Evolutionary conservation across 1,140 invertebrate species (phyloP).

Genomic region (Hydropsyche tenuis): DNA sequence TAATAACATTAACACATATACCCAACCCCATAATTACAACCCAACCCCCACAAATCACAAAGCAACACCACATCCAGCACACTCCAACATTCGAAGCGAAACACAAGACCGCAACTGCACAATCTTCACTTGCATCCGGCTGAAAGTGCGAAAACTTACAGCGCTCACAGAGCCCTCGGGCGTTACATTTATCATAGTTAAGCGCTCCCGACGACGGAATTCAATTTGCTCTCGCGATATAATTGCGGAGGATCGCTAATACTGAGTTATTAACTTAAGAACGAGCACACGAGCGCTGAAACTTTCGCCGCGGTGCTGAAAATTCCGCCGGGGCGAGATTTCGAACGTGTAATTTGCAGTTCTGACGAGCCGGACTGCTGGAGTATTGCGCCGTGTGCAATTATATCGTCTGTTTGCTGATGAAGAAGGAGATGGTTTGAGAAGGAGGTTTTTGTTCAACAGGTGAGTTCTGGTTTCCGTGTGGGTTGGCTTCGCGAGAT

Average conservation of each 20-base stretch:
- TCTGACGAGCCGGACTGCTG: too few species aligned
- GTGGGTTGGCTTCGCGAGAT: too few species aligned
- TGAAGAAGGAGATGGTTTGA: too few species aligned
- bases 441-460: too few species aligned
- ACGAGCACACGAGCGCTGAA: not conserved
- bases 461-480: too few species aligned
- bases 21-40: too few species aligned
- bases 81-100: too few species aligned
- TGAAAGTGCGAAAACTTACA: conserved; percentile 31
- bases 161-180: conserved; percentile 18
- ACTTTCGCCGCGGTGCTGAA: not conserved
- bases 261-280: conserved; percentile 22
- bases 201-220: conserved; percentile 32
- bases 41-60: too few species aligned
- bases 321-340: not conserved
- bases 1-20: too few species aligned
- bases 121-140: conserved; percentile 32
- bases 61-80: too few species aligned
- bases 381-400: too few species aligned
- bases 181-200: conserved; percentile 45
- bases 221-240: conserved; percentile 34
- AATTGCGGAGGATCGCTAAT: conserved; percentile 26
- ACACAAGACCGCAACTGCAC: conserved; percentile 11
- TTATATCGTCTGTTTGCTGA: too few species aligned
- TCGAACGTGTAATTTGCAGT: not conserved